Evolutionary conservation across 2,888 invertebrate species (phyloP), one percentile per base, ranked within the genome.

Genomic region (Emesis russula): DNA sequence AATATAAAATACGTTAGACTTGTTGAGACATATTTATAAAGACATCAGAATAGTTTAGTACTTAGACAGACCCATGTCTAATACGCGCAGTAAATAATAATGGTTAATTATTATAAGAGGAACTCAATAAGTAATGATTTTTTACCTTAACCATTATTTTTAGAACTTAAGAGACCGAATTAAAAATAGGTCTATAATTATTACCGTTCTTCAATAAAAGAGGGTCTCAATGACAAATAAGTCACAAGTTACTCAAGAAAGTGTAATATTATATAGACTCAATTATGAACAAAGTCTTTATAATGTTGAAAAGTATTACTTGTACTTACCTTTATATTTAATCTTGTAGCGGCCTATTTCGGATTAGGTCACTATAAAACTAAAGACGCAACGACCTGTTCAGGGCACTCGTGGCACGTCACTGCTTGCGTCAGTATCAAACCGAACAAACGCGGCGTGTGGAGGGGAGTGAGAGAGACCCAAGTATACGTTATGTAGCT

Each of bases 391-490:
- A n/a, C 58, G n/a, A 58, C 58, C 58, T 58, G 18, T 18, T 58
- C 58, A 18, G 18, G 58, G 18, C 58, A 58, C 58, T 58, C 18
- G 58, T 18, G 58, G 58, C 18, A 58, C 18, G 58, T 58, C 18
- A 58, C 58, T 18, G 58, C 58, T 58, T 58, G 18, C 18, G n/a
- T 58, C 58, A n/a, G 58, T 53, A 13, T 53, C 13, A 68, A 68
- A 68, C 68, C 68, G 68, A 68, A 68, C 68, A 68, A 68, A 68
- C 68, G 68, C 68, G 68, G 68, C 68, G 68, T n/a, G 68, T n/a
- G 25, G 68, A 68, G 68, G 68, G 68, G 68, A 68, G 68, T 68
- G 68, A 68, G 68, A 68, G 68, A 53, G 53, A 53, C 53, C 13
- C 53, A 53, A 53, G 53, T 53, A 53, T 53, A 53, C 13, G 53